Evolutionary conservation across 2,888 invertebrate species (phyloP), one percentile per base, ranked within the genome.

Genomic region (Cancer borealis): DNA sequence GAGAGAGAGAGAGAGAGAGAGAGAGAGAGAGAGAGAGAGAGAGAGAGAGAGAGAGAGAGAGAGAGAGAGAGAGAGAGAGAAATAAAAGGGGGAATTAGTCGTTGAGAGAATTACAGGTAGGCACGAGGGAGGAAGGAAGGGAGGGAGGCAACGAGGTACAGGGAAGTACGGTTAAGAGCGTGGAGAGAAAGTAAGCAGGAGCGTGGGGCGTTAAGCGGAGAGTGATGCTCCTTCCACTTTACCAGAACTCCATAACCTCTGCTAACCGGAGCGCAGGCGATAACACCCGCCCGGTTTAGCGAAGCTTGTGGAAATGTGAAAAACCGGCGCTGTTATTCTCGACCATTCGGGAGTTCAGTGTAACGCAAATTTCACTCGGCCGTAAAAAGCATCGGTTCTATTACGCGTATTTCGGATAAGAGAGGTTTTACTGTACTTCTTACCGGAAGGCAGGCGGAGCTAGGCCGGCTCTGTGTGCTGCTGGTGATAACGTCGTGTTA

Each of bases 341-440:
- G 73, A 66, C 92, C 87, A 93, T 93, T 93, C 84, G 88, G 47
- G 92, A 89, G 92, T 88, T 46, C 92, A 89, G 73, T 89, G 92
- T 93, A 93, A 88, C 84, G 92, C 92, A 93, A 93, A 93, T 93
- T 93, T 93, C 92, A 88, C 88, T 93, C 89, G 92, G 89, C 92
- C 89, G 88, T 93, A 93, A 93, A 92, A 93, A 60, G 92, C 92
- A 93, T 93, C 92, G 92, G 92, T 93, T 93, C 92, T 93, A 93
- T 93, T 93, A 88, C 89, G 92, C 88, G 92, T 93, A 93, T 93
- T 93, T 93, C 92, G 92, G 92, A 93, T 93, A 93, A 93, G 87
- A 91, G 66, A 91, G 91, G 46, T 87, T 91, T 93, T 91, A 87
- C 87, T 90, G 93, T 93, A 91, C 91, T 93, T 90, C 93, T 87